Percentiles rank a stretch among this genome's conserved stretches.
These are phyloP conservation scores for Epizoanthus rinbou DNA, from an alignment of 92 coral and sea anemone species.

Conservation along the genomic window DNA sequence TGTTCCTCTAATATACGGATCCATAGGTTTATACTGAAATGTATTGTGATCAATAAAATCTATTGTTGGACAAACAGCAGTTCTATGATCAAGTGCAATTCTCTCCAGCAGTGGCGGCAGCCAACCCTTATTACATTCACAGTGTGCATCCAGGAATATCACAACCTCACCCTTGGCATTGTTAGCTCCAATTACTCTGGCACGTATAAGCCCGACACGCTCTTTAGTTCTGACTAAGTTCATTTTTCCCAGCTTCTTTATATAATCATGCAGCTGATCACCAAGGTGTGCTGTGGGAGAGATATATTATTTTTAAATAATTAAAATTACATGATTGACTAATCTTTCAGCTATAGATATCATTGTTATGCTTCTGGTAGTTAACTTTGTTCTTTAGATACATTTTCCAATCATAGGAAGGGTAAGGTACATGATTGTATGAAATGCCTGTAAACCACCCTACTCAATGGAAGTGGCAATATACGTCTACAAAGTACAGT, in stretches of 20 bases:
- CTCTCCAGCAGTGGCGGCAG: constrained; percentile 96
- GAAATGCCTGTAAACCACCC: too few relatives aligned
- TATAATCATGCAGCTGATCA: constrained; percentile 64
- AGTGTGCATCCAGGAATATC: constrained; percentile 92
- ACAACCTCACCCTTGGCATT: constrained; percentile 87
- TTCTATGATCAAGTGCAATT: constrained; percentile 82
- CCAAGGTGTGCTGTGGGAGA: constrained; percentile 75
- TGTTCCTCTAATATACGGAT: constrained; percentile 92
- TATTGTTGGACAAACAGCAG: constrained; percentile 97
- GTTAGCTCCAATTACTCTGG: constrained; percentile 89
- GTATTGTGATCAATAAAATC: constrained; percentile 98
- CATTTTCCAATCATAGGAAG: too few relatives aligned
- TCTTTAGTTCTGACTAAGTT: constrained; percentile 90
- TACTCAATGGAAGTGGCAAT: too few relatives aligned
- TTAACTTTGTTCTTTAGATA: too few relatives aligned
- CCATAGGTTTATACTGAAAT: constrained; percentile 97
- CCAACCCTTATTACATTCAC: constrained; percentile 96
- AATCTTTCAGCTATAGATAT: neutral
- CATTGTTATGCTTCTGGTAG: too few relatives aligned
- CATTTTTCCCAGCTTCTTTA: constrained; percentile 75
- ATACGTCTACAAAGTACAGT: too few relatives aligned
- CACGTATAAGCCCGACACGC: constrained; percentile 92
- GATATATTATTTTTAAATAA: neutral
- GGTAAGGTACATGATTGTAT: too few relatives aligned
- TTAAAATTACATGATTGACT: too few relatives aligned